Percentiles rank a stretch among this genome's conserved stretches.
Evolutionary conservation across 2,797 vertebrate genomes (phyloP).

Genomic region (Halcyon smyrnensis): DNA sequence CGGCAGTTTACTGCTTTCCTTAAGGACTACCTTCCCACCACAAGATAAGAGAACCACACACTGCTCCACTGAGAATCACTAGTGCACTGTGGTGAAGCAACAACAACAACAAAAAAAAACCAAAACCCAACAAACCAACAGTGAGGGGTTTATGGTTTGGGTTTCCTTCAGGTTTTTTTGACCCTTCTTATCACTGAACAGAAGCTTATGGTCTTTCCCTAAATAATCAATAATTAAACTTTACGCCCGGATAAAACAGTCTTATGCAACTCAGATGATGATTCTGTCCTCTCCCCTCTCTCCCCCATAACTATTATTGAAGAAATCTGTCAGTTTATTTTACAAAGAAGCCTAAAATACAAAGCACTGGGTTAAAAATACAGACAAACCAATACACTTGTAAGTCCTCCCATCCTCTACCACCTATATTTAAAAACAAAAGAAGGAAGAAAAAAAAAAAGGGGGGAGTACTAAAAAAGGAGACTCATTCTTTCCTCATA

Average conservation of each 20-base stretch:
- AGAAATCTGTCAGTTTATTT: constrained; percentile 27
- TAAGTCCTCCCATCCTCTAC: not conserved
- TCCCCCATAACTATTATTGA: not conserved
- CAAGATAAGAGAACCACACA: not conserved
- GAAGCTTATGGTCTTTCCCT: constrained; percentile 9
- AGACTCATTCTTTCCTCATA: not conserved
- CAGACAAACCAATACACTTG: not conserved
- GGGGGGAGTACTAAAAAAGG: not conserved
- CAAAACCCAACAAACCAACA: not conserved
- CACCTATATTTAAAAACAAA: not conserved
- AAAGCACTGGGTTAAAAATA: not conserved
- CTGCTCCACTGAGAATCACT: not conserved
- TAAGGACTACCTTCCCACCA: not conserved
- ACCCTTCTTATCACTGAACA: constrained; percentile 35
- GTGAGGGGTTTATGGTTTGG: not conserved
- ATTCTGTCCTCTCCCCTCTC: not conserved
- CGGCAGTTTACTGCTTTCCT: constrained; percentile 16
- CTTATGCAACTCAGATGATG: constrained; percentile 52
- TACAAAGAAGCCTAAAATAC: not conserved
- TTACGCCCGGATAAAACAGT: not conserved
- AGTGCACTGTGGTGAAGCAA: not conserved
- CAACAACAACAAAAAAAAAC: no score
- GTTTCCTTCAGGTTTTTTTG: not conserved
- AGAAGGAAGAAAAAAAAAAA: not conserved
- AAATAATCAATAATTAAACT: constrained; percentile 43